phyloP scores from a whole-genome alignment of 2,797 vertebrate genomes.

The Catharus ustulatus region DNA sequence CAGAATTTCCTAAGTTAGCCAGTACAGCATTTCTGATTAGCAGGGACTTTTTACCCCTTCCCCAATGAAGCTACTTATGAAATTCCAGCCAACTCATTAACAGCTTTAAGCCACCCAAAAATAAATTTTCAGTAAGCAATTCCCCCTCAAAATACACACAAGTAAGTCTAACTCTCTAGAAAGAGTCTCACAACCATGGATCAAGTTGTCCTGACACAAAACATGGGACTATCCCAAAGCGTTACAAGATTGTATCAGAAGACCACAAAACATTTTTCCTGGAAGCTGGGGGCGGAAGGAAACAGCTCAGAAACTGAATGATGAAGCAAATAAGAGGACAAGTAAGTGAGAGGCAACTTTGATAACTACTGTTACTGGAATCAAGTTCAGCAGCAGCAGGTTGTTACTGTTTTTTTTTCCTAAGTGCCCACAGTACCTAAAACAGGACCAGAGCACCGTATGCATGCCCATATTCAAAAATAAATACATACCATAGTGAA shows the following conservation, averaged over 20 bases:
- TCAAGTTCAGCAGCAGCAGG: neutral
- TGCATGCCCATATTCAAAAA: neutral
- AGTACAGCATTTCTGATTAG: neutral
- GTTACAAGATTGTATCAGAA: neutral
- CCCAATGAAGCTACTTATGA: neutral
- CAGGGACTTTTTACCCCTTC: neutral
- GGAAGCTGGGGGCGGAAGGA: slow-evolving; percentile 27
- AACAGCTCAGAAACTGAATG: slow-evolving; percentile 1
- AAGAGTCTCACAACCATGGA: neutral
- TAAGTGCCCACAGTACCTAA: neutral
- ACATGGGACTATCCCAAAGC: neutral
- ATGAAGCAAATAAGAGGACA: slow-evolving; percentile 20
- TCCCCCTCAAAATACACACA: neutral
- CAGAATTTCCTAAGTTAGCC: neutral
- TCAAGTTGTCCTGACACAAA: neutral
- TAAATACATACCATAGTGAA: neutral
- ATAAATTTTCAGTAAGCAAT: neutral
- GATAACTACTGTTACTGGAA: slow-evolving; percentile 32
- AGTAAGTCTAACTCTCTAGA: neutral
- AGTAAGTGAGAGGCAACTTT: neutral
- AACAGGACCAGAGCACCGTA: neutral
- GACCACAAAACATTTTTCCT: neutral
- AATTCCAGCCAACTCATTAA: neutral
- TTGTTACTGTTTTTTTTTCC: neutral
- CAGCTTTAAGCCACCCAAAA: neutral